phyloP scores from a whole-genome alignment of 2,797 vertebrate species.

The Lacerta agilis region DNA sequence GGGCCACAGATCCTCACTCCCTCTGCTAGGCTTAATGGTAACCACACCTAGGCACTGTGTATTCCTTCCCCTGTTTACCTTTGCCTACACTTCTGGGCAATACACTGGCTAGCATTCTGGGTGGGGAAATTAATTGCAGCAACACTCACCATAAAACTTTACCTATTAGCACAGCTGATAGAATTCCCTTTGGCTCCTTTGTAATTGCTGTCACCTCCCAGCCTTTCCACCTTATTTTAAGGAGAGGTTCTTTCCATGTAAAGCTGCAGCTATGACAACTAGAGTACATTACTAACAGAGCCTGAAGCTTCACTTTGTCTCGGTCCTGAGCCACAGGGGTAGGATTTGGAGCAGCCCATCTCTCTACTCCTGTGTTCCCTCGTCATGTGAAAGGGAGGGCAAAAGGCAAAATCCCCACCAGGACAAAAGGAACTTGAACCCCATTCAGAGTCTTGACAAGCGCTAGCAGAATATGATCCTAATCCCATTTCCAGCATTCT shows the following conservation, averaged over 20 bases:
- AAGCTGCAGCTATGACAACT: neutral
- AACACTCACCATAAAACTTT: neutral
- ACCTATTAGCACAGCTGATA: neutral
- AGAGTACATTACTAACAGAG: neutral
- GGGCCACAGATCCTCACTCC: neutral
- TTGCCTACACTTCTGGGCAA: neutral
- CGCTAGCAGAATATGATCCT: constrained; percentile 97
- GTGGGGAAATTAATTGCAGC: neutral
- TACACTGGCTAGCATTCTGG: neutral
- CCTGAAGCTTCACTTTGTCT: neutral
- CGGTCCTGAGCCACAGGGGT: accelerated
- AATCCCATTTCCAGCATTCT: constrained; percentile 95
- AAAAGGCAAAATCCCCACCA: constrained; percentile 79
- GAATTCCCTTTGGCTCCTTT: neutral
- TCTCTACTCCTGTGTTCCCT: constrained; percentile 81
- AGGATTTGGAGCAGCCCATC: constrained; percentile 75
- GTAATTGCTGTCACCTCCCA: neutral
- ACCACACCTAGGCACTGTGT: neutral
- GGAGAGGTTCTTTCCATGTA: neutral
- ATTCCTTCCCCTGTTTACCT: neutral
- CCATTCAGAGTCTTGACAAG: constrained; percentile 91
- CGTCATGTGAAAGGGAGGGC: constrained; percentile 70
- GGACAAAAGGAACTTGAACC: constrained; percentile 89
- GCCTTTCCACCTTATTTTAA: neutral
- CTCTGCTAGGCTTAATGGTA: neutral